Evolutionary conservation across 2,797 vertebrate species (phyloP).

Genomic region (Decapterus maruadsi): DNA sequence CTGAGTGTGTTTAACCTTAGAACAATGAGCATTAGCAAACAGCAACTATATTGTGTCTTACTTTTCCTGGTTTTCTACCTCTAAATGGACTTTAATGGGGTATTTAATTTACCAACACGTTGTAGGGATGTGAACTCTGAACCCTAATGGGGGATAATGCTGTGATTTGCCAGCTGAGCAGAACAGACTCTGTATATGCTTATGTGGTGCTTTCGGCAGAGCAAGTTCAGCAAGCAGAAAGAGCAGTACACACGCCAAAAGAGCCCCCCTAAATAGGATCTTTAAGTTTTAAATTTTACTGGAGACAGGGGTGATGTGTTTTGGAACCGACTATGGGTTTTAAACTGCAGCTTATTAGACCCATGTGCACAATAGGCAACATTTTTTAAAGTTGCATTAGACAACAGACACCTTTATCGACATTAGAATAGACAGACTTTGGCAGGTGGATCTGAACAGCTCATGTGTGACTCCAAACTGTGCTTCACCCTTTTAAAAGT

Average conservation of each 20-base stretch:
- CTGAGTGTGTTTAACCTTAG: conserved; percentile 17
- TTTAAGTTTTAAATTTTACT: conserved; percentile 38
- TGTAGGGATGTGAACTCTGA: conserved; percentile 67
- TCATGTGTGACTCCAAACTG: conserved; percentile 12
- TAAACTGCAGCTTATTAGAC: conserved; percentile 11
- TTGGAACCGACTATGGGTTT: conserved; percentile 5
- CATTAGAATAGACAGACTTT: background rate
- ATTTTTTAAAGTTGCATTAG: conserved; percentile 6
- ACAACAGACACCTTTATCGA: background rate
- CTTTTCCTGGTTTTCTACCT: conserved; percentile 34
- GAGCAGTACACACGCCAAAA: conserved; percentile 26
- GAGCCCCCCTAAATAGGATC: conserved; percentile 29
- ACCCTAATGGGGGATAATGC: conserved; percentile 51
- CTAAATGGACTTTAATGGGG: conserved; percentile 61
- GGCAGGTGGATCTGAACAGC: conserved; percentile 5
- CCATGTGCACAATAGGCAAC: background rate
- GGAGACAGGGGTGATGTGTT: background rate
- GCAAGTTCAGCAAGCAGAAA: conserved; percentile 59
- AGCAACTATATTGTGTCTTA: conserved; percentile 2
- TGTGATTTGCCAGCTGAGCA: conserved; percentile 51
- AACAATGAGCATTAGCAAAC: conserved; percentile 30
- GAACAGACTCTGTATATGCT: conserved; percentile 49
- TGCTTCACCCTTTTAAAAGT: conserved; percentile 22
- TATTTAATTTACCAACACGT: conserved; percentile 59
- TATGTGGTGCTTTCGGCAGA: conserved; percentile 52